A percentile compares a stretch with the other conserved stretches of the same genome.
Conservation (phyloP, 2,888 invertebrate species). For the Drosophila atroscutellata region DNA sequence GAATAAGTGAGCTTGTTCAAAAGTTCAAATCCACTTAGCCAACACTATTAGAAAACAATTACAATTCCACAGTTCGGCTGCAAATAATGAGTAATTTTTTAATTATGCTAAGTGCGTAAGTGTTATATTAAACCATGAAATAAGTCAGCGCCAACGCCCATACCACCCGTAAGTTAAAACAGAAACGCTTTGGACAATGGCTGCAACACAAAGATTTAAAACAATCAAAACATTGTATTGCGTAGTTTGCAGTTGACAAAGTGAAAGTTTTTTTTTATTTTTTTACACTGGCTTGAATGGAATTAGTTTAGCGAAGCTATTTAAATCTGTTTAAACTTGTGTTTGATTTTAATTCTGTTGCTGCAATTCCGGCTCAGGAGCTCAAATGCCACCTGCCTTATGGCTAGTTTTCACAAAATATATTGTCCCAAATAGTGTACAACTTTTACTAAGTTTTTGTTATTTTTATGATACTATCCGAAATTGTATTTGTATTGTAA, state of each 20-base stretch:
- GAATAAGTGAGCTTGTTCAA: constrained; percentile 24
- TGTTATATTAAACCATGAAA: constrained; percentile 17
- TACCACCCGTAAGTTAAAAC: constrained; percentile 29
- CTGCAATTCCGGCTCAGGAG: background rate
- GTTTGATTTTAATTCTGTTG: background rate
- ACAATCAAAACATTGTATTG: background rate
- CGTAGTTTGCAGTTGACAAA: constrained; percentile 43
- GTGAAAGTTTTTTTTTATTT: constrained; percentile 50
- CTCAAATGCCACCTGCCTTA: background rate
- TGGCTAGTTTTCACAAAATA: background rate
- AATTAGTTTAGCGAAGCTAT: background rate
- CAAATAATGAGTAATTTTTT: constrained; percentile 11
- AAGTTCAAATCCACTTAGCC: constrained; percentile 22
- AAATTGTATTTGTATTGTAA: constrained; percentile 1
- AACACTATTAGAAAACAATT: constrained; percentile 35
- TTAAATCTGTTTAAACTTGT: background rate
- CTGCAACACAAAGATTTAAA: background rate
- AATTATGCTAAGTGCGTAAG: constrained; percentile 7
- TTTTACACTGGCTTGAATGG: background rate
- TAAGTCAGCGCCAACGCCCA: constrained; percentile 8
- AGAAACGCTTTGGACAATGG: background rate
- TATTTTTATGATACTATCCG: background rate
- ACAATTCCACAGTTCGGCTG: constrained; percentile 1
- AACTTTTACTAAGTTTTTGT: background rate
- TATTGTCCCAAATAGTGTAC: background rate